phyloP scores from a whole-genome alignment of 2,888 invertebrate genomes.

The Protodeltote pygarga region DNA sequence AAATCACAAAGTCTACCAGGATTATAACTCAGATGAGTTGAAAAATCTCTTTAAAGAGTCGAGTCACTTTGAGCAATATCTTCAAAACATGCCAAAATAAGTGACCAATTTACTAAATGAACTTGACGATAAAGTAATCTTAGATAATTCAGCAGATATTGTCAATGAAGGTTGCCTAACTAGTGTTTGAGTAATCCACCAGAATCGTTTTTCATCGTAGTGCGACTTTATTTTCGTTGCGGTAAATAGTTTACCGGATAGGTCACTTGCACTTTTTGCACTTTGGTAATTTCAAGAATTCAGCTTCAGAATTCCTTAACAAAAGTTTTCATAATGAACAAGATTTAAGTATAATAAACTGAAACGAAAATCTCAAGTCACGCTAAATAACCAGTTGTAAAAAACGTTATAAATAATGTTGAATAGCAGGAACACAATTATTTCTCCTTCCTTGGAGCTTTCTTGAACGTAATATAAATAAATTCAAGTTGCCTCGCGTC shows the following conservation, averaged over 20 bases:
- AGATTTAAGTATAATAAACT: too few relatives aligned
- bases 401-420: constrained; percentile 15
- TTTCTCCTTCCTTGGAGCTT: constrained; percentile 46
- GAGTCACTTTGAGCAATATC: not conserved
- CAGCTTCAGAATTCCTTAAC: not conserved
- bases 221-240: constrained; percentile 4
- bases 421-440: constrained; percentile 13
- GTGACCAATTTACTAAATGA: constrained; percentile 17
- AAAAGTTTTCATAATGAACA: too few relatives aligned
- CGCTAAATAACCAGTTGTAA: constrained; percentile 5
- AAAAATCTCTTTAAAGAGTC: not conserved
- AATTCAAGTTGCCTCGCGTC: constrained; percentile 44
- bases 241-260: constrained; percentile 5
- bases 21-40: too few relatives aligned
- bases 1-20: too few relatives aligned
- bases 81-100: constrained; percentile 6
- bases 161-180: constrained; percentile 19
- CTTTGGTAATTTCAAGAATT: constrained; percentile 6
- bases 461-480: constrained; percentile 40
- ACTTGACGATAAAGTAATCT: constrained; percentile 24
- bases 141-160: too few relatives aligned
- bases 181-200: constrained; percentile 19
- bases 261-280: too few relatives aligned
- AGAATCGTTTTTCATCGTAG: constrained; percentile 23
- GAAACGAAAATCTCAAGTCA: constrained; percentile 12